Evolutionary conservation across 2,888 invertebrate genomes (phyloP).

Genomic region (Tiliacea aurago): DNA sequence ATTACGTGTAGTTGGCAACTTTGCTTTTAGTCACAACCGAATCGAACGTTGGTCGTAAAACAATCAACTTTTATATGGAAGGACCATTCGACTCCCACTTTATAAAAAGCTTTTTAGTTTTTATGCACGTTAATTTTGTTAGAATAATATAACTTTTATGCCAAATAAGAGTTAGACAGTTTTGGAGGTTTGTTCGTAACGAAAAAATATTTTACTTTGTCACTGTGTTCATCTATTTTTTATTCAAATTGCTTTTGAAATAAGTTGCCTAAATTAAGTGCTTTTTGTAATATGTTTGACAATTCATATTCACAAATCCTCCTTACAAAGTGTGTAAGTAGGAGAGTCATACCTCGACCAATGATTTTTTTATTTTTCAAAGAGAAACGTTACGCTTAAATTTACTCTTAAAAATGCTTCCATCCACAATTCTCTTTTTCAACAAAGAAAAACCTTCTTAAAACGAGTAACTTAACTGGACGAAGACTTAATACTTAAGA

Average conservation of each 20-base stretch:
- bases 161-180: slow-evolving; percentile 35
- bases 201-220: slow-evolving; percentile 30
- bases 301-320: slow-evolving; percentile 16
- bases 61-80: slow-evolving; percentile 38
- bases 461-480: slow-evolving; percentile 9
- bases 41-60: slow-evolving; percentile 42
- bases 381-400: background rate
- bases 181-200: slow-evolving; percentile 17
- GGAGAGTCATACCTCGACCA: background rate
- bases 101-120: slow-evolving; percentile 33
- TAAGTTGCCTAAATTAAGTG: slow-evolving; percentile 34
- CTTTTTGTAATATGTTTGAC: slow-evolving; percentile 33
- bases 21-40: slow-evolving; percentile 54
- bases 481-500: slow-evolving; percentile 21
- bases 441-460: slow-evolving; percentile 6
- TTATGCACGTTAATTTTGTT: slow-evolving; percentile 24
- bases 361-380: slow-evolving; percentile 5
- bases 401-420: slow-evolving; percentile 12
- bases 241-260: slow-evolving; percentile 44
- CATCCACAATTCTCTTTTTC: slow-evolving; percentile 3
- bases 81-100: slow-evolving; percentile 9
- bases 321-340: background rate
- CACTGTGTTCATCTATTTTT: slow-evolving; percentile 22
- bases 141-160: slow-evolving; percentile 38
- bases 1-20: slow-evolving; percentile 45